Percentiles rank a stretch among this genome's conserved stretches.
phyloP scores from a whole-genome alignment of 2,113 vertebrate species.

The Myocastor coypus region DNA sequence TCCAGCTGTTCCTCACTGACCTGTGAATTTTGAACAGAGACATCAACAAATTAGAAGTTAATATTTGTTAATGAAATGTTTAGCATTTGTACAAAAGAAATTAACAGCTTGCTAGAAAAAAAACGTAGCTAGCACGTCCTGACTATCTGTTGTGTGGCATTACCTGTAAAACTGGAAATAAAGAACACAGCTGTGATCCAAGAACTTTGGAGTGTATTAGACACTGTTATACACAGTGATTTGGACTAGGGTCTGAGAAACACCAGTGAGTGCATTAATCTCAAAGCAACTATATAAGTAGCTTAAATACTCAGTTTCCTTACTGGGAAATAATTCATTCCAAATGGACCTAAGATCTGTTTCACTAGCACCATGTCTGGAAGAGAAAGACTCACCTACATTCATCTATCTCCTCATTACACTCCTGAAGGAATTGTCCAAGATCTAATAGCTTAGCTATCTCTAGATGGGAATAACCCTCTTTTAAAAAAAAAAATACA shows the following conservation, averaged over 20 bases:
- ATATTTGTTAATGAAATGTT: background rate
- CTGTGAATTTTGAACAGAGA: background rate
- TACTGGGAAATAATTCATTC: background rate
- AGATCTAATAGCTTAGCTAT: background rate
- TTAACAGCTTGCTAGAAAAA: background rate
- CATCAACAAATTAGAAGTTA: background rate
- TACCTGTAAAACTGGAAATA: background rate
- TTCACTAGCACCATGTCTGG: background rate
- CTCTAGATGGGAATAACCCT: background rate
- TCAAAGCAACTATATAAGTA: background rate
- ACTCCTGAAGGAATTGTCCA: background rate
- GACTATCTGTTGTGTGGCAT: background rate
- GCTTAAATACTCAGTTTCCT: background rate
- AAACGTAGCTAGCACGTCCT: background rate
- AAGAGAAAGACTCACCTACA: background rate
- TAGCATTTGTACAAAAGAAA: conserved; percentile 40
- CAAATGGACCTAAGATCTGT: background rate
- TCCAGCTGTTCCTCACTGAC: background rate
- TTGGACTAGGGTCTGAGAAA: background rate
- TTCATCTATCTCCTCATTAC: background rate
- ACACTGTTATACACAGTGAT: background rate
- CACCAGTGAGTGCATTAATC: background rate
- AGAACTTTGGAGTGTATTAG: background rate
- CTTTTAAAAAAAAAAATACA: background rate
- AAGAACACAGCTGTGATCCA: background rate